A percentile compares a stretch with the other conserved stretches of the same genome.
Evolutionary conservation across 2,113 vertebrate genomes (phyloP).

Genomic region (Ophiodon elongatus): DNA sequence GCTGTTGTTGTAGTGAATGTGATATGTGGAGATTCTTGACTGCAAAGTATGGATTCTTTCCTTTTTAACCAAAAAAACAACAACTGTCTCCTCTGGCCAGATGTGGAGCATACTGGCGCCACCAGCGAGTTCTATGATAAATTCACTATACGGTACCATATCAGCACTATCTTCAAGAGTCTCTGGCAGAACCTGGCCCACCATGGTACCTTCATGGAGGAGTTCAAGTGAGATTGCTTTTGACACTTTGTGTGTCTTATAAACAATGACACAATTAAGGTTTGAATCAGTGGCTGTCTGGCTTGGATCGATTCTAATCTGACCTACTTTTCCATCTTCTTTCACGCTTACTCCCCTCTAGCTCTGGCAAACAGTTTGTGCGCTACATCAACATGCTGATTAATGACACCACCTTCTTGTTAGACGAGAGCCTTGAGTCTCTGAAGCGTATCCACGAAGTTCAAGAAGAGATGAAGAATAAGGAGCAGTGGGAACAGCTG

Average conservation of each 20-base stretch:
- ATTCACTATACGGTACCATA: constrained; percentile 99
- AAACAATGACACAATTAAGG: background rate
- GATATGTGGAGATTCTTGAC: background rate
- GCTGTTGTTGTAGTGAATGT: background rate
- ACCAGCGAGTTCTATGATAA: constrained; percentile 99
- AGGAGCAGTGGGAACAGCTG: constrained; percentile 96
- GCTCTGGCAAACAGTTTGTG: constrained; percentile 99
- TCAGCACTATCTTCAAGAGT: constrained; percentile 99
- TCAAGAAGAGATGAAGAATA: constrained; percentile 99
- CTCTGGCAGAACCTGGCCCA: constrained; percentile 98
- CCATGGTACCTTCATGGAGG: constrained; percentile 98
- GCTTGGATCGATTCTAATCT: background rate
- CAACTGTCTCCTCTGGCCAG: constrained; percentile 74
- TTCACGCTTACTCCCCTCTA: constrained; percentile 61
- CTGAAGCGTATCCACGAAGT: constrained; percentile 98
- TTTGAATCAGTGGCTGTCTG: background rate
- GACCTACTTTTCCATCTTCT: background rate
- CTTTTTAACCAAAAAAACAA: background rate
- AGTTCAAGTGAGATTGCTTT: constrained; percentile 95
- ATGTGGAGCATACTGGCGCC: constrained; percentile 98
- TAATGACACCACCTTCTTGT: constrained; percentile 98
- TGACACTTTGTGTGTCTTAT: background rate
- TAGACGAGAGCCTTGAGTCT: constrained; percentile 98
- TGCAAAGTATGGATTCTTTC: background rate
- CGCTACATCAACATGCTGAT: constrained; percentile 99